Evolutionary conservation across 2,113 vertebrate genomes (phyloP).

Genomic region (Microtus montanus): DNA sequence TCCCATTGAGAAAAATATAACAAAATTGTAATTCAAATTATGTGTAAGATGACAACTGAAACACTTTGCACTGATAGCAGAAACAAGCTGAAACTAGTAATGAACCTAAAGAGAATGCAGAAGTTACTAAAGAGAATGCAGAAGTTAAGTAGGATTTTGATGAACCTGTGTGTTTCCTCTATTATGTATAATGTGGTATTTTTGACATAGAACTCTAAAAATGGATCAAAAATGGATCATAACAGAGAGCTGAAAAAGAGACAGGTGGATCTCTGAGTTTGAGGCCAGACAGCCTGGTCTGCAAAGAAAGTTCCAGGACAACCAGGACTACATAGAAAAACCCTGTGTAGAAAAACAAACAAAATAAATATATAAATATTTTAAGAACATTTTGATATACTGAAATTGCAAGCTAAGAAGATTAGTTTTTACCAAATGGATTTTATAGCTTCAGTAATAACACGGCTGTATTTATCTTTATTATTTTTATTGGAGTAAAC

Average conservation of each 20-base stretch:
- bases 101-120: constrained; percentile 38
- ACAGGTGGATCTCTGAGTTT: neutral
- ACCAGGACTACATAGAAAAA: neutral
- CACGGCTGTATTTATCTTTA: constrained; percentile 68
- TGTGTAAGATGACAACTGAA: neutral
- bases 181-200: constrained; percentile 39
- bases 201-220: constrained; percentile 58
- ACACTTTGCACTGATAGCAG: neutral
- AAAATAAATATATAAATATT: neutral
- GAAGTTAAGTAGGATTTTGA: constrained; percentile 22
- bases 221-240: constrained; percentile 33
- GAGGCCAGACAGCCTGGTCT: neutral
- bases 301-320: neutral
- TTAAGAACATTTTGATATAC: neutral
- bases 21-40: neutral
- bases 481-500: constrained; percentile 63
- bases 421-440: constrained; percentile 72
- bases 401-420: constrained; percentile 67
- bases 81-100: constrained; percentile 42
- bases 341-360: neutral
- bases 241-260: constrained; percentile 46
- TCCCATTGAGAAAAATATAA: neutral
- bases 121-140: constrained; percentile 44
- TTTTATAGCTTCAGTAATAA: constrained; percentile 63
- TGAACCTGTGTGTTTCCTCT: constrained; percentile 5